Evolutionary conservation across 1,140 invertebrate species (phyloP).

Genomic region (Plectus sambesii): DNA sequence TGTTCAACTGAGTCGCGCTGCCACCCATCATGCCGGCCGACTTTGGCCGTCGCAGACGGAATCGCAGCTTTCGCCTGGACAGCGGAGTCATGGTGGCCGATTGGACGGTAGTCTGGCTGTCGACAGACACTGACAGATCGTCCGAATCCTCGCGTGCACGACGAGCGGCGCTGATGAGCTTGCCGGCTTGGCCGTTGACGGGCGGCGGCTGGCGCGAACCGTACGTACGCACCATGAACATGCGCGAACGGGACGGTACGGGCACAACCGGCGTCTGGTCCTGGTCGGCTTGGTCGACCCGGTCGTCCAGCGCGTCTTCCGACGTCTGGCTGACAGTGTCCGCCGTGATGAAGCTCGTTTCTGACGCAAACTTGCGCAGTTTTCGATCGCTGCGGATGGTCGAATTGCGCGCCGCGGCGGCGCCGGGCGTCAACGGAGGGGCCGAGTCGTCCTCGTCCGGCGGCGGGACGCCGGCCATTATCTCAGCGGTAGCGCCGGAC

Average conservation of each 20-base stretch:
- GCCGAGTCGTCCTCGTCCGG: no score
- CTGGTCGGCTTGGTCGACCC: neutral
- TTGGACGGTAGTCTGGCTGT: constrained; percentile 34
- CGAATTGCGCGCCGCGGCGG: no score
- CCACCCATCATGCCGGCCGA: constrained; percentile 29
- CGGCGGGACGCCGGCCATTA: no score
- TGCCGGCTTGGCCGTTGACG: constrained; percentile 1
- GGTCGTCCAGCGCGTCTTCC: constrained; percentile 9
- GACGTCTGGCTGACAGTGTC: constrained; percentile 16
- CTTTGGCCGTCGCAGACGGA: constrained; percentile 29
- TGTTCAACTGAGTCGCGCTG: constrained; percentile 28
- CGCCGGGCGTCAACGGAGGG: no score
- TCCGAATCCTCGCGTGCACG: constrained; percentile 27
- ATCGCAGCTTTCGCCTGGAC: constrained; percentile 22
- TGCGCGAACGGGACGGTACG: constrained; percentile 11
- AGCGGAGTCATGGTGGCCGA: constrained; percentile 26
- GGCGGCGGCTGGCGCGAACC: constrained; percentile 5
- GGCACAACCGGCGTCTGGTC: constrained; percentile 5
- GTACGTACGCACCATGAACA: constrained; percentile 21
- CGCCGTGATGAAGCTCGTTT: constrained; percentile 27
- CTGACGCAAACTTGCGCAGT: constrained; percentile 30
- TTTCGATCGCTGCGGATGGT: no score
- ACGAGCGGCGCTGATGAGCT: constrained; percentile 3
- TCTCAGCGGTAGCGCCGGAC: no score
- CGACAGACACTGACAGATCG: constrained; percentile 33